phyloP scores from a whole-genome alignment of 2,888 invertebrate genomes.

The Drosophila melanosoma region DNA sequence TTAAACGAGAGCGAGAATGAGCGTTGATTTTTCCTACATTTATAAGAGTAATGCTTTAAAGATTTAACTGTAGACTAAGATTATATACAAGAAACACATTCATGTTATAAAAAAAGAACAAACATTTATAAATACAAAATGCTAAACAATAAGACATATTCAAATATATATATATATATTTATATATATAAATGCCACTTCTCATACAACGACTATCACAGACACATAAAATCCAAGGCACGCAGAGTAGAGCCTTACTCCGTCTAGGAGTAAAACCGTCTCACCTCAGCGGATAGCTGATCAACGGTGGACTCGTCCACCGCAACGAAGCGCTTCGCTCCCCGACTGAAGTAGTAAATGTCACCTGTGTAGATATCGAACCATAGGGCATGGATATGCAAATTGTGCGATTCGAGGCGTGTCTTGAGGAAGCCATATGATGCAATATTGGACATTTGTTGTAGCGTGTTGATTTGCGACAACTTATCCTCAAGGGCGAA shows the following conservation, averaged over 20 bases:
- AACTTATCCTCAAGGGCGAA: conserved; percentile 96
- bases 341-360: conserved; percentile 96
- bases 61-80: conserved; percentile 62
- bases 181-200: conserved; percentile 58
- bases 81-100: conserved; percentile 59
- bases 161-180: background rate
- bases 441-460: conserved; percentile 96
- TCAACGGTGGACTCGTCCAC: conserved; percentile 94
- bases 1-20: conserved; percentile 25
- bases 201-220: conserved; percentile 67
- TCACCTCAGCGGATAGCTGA: conserved; percentile 90
- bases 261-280: conserved; percentile 90
- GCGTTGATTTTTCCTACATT: conserved; percentile 73
- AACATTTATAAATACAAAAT: conserved; percentile 66
- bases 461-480: conserved; percentile 96
- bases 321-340: conserved; percentile 92
- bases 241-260: conserved; percentile 1
- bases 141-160: conserved; percentile 46
- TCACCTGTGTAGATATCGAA: conserved; percentile 99
- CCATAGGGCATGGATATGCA: conserved; percentile 97
- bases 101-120: conserved; percentile 44
- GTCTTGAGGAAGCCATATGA: conserved; percentile 95
- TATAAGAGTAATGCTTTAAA: conserved; percentile 59
- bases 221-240: conserved; percentile 66
- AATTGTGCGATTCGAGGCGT: conserved; percentile 91